Percentiles rank a stretch among this genome's conserved stretches.
These are phyloP conservation scores for Drosophila quadrilineata DNA, from an alignment of 1,140 invertebrate genomes.

Conservation along the genomic window DNA sequence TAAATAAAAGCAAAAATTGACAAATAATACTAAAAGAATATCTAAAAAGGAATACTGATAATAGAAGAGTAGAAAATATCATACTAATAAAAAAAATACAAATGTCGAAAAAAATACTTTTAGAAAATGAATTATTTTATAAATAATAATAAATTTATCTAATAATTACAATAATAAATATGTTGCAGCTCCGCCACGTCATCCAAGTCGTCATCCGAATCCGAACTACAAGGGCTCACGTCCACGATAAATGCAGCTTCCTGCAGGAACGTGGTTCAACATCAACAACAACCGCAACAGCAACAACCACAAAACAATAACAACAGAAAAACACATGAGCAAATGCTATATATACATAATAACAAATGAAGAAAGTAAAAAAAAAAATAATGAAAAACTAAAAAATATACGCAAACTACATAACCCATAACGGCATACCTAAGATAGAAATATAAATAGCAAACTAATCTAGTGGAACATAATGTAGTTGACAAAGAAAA, in stretches of 20 bases:
- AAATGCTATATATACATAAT: conserved; percentile 18
- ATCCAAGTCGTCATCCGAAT: conserved; percentile 79
- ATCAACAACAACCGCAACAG: conserved; percentile 17
- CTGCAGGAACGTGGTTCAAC: conserved; percentile 23
- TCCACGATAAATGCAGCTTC: conserved; percentile 58
- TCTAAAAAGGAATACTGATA: too few species aligned
- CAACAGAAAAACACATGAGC: conserved; percentile 2
- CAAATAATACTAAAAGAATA: not conserved
- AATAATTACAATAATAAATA: not conserved
- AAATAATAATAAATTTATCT: not conserved
- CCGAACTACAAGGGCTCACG: conserved; percentile 80
- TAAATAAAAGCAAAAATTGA: not conserved
- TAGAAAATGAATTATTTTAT: too few species aligned
- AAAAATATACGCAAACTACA: too few species aligned
- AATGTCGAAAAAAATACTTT: too few species aligned
- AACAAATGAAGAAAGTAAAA: too few species aligned
- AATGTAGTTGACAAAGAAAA: conserved; percentile 63
- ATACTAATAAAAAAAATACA: too few species aligned
- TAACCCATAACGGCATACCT: conserved; percentile 75
- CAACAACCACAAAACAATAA: conserved; percentile 2
- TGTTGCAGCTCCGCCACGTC: conserved; percentile 64
- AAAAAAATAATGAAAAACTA: too few species aligned
- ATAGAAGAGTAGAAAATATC: too few species aligned
- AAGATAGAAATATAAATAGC: conserved; percentile 79
- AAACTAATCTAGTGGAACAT: conserved; percentile 79